Base-by-base conservation (phyloP, 2,888 invertebrate species). In the Lissonota sp. region DNA sequence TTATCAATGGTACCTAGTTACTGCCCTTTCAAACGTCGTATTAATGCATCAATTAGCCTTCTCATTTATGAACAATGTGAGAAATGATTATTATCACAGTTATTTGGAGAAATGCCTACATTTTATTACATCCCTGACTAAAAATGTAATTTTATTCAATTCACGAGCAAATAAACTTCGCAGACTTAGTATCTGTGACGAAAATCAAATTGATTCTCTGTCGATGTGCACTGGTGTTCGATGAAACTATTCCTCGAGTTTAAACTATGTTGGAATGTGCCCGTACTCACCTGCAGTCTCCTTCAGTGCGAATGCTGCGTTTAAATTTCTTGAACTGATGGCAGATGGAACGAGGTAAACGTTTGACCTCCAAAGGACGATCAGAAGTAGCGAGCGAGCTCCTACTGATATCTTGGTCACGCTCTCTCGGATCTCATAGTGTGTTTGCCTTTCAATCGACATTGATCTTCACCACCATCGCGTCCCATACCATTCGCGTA, bases 281-380 rank as follows among this genome's bases (percentile, higher is more conserved):
- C 7, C 42, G 8, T 42, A 42, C 37, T n/a, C 10, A 58, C 6
- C 12, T 12, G 58, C 16, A 14, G 42, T 5, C 3, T 8, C 5
- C 5, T 63, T 44, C 8, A 46, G 10, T 8, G 26, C 7, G n/a
- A 7, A 26, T 26, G 40, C 10, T 4, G 26, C 62, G 62, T 40
- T 26, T 26, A 26, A 26, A 63, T 63, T 46, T 63, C 26, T 10
- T 4, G 46, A 69, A 55, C 69, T 55, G 70, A 16, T 4, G 4
- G 39, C 2, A 10, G 39, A 7, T 53, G 16, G 57, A 37, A 6
- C 44, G 26, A 46, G 8, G 42, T 26, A 26, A 69, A n/a, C 77
- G 83, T 82, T 86, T 84, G 83, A 85, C 84, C 85, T 86, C 84
- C 83, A 83, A 76, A 84, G 85, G 84, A 84, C 84, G 84, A 84